Conservation (phyloP, 2,113 vertebrate species). For the Anser brachyrhynchus region DNA sequence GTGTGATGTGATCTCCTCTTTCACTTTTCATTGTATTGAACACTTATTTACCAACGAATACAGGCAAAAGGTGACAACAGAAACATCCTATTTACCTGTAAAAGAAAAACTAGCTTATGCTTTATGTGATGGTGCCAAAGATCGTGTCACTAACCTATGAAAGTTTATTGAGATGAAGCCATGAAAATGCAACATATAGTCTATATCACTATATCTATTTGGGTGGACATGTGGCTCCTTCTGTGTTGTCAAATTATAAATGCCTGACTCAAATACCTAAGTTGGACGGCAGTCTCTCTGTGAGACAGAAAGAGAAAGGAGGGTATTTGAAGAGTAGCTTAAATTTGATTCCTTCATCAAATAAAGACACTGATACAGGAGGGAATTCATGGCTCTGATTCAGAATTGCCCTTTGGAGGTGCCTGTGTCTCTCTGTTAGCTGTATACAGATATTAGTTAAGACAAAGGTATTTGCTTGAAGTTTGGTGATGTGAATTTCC, state of each 20-base stretch:
- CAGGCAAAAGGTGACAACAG: background rate
- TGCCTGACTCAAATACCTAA: background rate
- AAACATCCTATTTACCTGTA: background rate
- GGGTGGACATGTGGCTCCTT: background rate
- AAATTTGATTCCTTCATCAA: background rate
- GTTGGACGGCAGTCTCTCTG: background rate
- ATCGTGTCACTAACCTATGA: rapidly evolving
- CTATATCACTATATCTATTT: background rate
- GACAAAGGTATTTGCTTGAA: background rate
- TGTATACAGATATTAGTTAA: background rate
- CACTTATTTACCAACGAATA: background rate
- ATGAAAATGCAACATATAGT: background rate
- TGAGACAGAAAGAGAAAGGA: background rate
- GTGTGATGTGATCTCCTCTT: background rate
- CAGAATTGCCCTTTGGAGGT: background rate
- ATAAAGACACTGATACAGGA: background rate
- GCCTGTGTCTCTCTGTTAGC: background rate
- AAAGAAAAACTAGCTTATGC: background rate
- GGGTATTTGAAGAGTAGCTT: background rate
- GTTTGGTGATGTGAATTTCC: background rate
- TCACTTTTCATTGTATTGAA: background rate
- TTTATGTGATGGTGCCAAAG: background rate
- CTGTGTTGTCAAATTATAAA: background rate
- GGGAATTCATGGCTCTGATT: background rate
- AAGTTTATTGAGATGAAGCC: background rate